phyloP scores from a whole-genome alignment of 64 coral and sea anemone species.

The Pocillopora damicornis region DNA sequence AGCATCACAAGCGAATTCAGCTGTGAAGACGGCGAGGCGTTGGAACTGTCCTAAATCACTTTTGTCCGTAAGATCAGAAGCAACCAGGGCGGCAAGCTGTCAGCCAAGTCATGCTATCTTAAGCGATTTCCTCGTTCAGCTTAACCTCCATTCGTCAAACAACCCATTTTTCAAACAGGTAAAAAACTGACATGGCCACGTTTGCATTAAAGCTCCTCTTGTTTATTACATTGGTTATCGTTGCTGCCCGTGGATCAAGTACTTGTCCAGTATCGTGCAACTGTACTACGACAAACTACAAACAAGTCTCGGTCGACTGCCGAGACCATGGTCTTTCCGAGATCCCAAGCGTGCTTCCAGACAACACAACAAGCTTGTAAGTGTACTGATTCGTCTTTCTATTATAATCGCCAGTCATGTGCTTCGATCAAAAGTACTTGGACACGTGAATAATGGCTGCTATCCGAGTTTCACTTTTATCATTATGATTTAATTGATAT shows the following conservation, averaged over 20 bases:
- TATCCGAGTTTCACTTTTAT: not conserved
- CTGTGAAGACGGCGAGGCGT: not conserved
- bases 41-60: not conserved
- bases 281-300: not conserved
- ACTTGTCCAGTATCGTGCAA: slow-evolving; percentile 17
- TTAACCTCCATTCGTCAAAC: not conserved
- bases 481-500: not conserved
- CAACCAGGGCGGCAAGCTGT: not conserved
- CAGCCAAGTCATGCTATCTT: not conserved
- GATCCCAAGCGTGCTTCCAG: slow-evolving; percentile 13
- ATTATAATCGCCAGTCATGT: not conserved
- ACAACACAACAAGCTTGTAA: slow-evolving; percentile 13
- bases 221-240: slow-evolving; percentile 25
- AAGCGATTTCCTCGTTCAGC: not conserved
- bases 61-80: slow-evolving; percentile 3
- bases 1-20: slow-evolving; percentile 17
- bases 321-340: not conserved
- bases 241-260: slow-evolving; percentile 5
- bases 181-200: slow-evolving; percentile 4
- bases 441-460: not conserved
- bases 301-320: not conserved
- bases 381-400: not conserved
- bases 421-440: not conserved
- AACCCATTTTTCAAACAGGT: not conserved
- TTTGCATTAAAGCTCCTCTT: not conserved